Evolutionary conservation across 92 coral and sea anemone species (phyloP).

Genomic region (Actinernus sp.): DNA sequence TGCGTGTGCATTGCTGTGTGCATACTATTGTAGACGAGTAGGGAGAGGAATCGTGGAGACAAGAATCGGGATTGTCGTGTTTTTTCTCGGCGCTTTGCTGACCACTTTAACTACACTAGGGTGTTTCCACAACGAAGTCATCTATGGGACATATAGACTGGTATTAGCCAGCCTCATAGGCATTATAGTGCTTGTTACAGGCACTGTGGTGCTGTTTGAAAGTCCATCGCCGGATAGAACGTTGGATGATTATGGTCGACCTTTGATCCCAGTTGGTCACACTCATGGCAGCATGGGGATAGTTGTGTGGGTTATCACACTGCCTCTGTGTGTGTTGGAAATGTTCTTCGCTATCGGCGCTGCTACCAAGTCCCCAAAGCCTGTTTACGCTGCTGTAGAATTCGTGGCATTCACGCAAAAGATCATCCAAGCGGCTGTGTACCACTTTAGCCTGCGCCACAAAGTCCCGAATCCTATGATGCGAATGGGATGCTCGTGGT

Average conservation of each 20-base stretch:
- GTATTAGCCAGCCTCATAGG: conserved; percentile 41
- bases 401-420: conserved; percentile 72
- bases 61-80: conserved; percentile 67
- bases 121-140: conserved; percentile 28
- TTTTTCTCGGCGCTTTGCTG: conserved; percentile 79
- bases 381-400: conserved; percentile 55
- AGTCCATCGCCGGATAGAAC: conserved; percentile 59
- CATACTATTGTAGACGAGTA: conserved; percentile 50
- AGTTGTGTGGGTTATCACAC: conserved; percentile 75
- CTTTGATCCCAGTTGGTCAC: conserved; percentile 74
- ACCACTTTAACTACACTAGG: conserved; percentile 77
- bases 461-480: conserved; percentile 65
- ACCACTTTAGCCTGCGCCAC: conserved; percentile 85
- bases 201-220: conserved; percentile 66
- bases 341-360: conserved; percentile 87
- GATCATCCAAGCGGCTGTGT: conserved; percentile 74
- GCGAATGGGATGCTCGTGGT: conserved; percentile 89
- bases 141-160: conserved; percentile 65
- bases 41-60: conserved; percentile 74
- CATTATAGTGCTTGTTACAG: conserved; percentile 33
- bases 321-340: conserved; percentile 70
- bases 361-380: conserved; percentile 59
- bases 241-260: conserved; percentile 51
- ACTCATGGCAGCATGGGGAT: conserved; percentile 76
- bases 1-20: conserved; percentile 45